These are phyloP conservation scores for Pelecanus crispus DNA, from an alignment of 2,113 vertebrate species.

Conservation along the genomic window DNA sequence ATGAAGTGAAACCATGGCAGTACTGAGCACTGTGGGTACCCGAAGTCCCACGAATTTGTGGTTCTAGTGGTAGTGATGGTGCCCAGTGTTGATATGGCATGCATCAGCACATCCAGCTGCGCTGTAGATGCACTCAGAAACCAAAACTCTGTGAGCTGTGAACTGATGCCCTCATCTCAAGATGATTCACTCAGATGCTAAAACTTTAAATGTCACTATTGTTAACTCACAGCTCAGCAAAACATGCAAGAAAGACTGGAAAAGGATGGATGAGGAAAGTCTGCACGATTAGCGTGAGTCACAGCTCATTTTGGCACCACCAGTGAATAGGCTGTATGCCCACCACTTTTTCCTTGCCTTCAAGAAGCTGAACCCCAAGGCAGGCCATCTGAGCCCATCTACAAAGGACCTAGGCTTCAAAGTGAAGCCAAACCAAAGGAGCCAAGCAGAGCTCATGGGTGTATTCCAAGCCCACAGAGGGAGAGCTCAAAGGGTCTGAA, in stretches of 20 bases:
- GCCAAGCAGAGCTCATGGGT: conserved; percentile 17
- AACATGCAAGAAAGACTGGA: not conserved
- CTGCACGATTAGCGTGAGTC: not conserved
- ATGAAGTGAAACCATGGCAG: not conserved
- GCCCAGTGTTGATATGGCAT: not conserved
- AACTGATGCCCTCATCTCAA: not conserved
- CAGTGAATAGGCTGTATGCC: not conserved
- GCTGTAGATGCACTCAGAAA: rapidly evolving
- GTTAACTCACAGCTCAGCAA: conserved; percentile 17
- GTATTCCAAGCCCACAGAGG: conserved; percentile 27
- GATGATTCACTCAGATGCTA: conserved; percentile 15
- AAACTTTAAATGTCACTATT: conserved; percentile 34
- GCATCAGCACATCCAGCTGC: not conserved
- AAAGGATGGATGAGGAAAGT: not conserved
- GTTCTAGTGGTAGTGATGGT: not conserved
- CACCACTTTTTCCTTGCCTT: not conserved
- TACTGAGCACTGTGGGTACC: not conserved
- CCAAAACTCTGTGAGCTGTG: not conserved
- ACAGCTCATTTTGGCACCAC: conserved; percentile 19
- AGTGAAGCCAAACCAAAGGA: conserved; percentile 35
- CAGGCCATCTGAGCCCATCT: not conserved
- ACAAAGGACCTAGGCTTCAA: not conserved
- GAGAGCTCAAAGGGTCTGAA: conserved; percentile 1
- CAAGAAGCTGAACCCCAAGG: not conserved
- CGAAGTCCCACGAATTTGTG: not conserved